A percentile compares a stretch with the other conserved stretches of the same genome.
Evolutionary conservation across 2,113 vertebrate species (phyloP).

Genomic region (Xiphias gladius): DNA sequence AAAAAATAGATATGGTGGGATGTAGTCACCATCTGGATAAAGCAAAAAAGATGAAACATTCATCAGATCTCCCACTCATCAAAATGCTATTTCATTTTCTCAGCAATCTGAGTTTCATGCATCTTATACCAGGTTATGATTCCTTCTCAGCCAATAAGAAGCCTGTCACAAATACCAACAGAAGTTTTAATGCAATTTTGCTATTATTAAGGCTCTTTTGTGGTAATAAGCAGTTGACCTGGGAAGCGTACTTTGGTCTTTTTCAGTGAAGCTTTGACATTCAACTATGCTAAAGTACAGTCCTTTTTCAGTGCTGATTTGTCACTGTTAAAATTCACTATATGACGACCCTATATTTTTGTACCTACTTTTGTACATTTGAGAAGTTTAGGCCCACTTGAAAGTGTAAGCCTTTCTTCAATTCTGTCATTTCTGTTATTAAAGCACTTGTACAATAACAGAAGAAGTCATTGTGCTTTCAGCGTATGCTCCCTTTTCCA

Average conservation of each 20-base stretch:
- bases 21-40: slow-evolving; percentile 14
- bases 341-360: slow-evolving; percentile 1
- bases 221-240: not conserved
- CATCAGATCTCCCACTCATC: slow-evolving; percentile 22
- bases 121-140: not conserved
- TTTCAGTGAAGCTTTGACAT: not conserved
- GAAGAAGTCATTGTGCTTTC: slow-evolving; percentile 34
- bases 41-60: slow-evolving; percentile 9
- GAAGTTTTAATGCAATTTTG: not conserved
- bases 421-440: slow-evolving; percentile 11
- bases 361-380: slow-evolving; percentile 10
- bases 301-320: not conserved
- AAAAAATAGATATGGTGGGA: not conserved
- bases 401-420: not conserved
- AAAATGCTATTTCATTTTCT: not conserved
- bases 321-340: slow-evolving; percentile 3
- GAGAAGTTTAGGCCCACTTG: slow-evolving; percentile 1
- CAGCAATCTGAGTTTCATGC: not conserved
- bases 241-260: not conserved
- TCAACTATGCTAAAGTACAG: slow-evolving; percentile 9
- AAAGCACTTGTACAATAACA: slow-evolving; percentile 15
- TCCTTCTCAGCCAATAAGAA: not conserved
- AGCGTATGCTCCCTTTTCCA: slow-evolving; percentile 12
- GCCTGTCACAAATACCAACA: not conserved
- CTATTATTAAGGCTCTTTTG: not conserved